Conservation (phyloP, 2,888 invertebrate species). For the Dryadula phaetusa region DNA sequence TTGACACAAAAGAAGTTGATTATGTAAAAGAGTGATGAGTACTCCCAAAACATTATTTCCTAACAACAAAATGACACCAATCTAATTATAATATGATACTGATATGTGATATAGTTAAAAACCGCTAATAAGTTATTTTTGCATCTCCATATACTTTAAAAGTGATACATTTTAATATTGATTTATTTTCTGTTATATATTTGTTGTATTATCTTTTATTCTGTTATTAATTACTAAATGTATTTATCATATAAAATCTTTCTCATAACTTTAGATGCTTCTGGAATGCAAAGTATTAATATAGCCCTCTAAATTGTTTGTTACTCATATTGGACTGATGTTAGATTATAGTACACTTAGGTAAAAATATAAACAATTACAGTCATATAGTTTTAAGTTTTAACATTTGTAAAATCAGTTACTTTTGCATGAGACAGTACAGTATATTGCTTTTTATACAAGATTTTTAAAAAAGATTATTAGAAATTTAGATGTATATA, state of each 20-base stretch:
- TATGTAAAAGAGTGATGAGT: conserved; percentile 7
- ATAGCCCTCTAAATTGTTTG: conserved; percentile 9
- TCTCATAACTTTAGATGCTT: not conserved
- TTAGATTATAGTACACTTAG: conserved; percentile 1
- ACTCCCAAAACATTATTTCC: not conserved
- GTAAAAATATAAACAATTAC: conserved; percentile 1
- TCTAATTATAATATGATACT: not conserved
- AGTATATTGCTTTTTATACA: conserved; percentile 6
- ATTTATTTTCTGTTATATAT: not conserved
- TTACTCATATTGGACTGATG: conserved; percentile 9
- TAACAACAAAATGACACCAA: not conserved
- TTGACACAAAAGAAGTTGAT: conserved; percentile 13
- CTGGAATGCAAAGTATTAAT: conserved; percentile 5
- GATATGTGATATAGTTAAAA: not conserved
- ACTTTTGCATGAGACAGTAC: conserved; percentile 2
- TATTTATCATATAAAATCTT: not conserved
- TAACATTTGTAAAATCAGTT: conserved; percentile 3
- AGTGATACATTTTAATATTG: not conserved
- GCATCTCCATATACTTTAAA: too few relatives aligned
- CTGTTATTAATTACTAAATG: not conserved
- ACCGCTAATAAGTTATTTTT: too few relatives aligned
- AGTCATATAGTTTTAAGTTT: not conserved
- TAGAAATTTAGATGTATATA: conserved; percentile 16
- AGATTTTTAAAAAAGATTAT: not conserved
- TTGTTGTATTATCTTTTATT: not conserved